phyloP scores from a whole-genome alignment of 1,140 invertebrate species.

The Chelonus insularis region DNA sequence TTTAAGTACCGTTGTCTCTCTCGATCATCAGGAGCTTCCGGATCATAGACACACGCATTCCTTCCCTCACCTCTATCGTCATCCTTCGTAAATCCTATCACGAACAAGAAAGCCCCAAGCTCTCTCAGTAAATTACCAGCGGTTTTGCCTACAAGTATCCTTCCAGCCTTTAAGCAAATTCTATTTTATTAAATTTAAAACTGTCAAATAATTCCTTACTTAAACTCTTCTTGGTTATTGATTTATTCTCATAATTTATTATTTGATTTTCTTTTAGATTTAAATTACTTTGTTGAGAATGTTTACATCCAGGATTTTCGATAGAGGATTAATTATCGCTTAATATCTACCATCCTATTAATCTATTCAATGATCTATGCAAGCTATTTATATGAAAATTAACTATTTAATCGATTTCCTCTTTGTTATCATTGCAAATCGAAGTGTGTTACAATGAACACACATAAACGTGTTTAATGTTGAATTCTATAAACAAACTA shows the following conservation, averaged over 20 bases:
- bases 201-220: neutral
- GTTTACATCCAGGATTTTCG: no score
- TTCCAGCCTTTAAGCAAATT: neutral
- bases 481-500: no score
- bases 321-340: no score
- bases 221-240: neutral
- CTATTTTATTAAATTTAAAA: neutral
- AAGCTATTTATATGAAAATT: no score
- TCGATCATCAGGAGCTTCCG: constrained; percentile 26
- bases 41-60: constrained; percentile 4
- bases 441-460: no score
- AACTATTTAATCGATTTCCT: no score
- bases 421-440: no score
- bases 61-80: neutral
- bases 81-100: constrained; percentile 18
- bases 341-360: no score
- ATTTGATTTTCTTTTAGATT: neutral
- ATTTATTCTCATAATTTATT: no score
- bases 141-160: constrained; percentile 2
- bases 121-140: constrained; percentile 11
- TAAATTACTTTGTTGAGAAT: neutral
- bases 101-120: constrained; percentile 1
- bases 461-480: no score
- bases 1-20: constrained; percentile 27
- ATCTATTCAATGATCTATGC: no score